A percentile compares a stretch with the other conserved stretches of the same genome.
Conservation (phyloP, 2,113 vertebrate species). For the Ondatra zibethicus region DNA sequence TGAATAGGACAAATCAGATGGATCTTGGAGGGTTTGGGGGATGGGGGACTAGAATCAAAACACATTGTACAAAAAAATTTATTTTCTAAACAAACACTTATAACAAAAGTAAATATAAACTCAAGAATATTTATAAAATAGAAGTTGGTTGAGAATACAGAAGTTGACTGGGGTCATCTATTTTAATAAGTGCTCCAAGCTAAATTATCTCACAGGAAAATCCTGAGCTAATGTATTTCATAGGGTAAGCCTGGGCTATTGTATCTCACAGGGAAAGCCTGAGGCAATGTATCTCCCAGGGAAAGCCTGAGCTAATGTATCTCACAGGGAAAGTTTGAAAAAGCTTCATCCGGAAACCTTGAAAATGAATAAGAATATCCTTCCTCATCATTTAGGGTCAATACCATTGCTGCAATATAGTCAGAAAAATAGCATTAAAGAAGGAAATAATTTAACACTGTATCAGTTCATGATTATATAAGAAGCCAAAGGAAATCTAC, state of each 20-base stretch:
- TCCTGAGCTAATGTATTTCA: too few species aligned
- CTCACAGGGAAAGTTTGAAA: background rate
- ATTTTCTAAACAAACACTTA: background rate
- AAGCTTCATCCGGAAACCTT: background rate
- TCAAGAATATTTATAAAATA: background rate
- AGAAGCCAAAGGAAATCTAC: background rate
- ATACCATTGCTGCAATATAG: background rate
- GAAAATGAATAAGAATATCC: background rate
- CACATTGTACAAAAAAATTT: background rate
- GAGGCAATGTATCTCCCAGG: too few species aligned
- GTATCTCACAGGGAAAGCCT: background rate
- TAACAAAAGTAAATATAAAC: background rate
- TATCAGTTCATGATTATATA: background rate
- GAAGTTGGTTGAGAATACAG: background rate
- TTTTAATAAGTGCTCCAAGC: background rate
- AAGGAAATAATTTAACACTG: background rate
- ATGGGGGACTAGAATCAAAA: background rate
- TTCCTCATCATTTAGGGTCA: background rate
- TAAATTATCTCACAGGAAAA: too few species aligned
- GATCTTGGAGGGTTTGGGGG: background rate
- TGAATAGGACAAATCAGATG: background rate
- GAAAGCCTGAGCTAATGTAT: background rate
- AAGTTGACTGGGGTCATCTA: background rate
- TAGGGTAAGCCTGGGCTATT: background rate
- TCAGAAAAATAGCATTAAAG: background rate